Percentiles rank a stretch among this genome's conserved stretches.
phyloP scores from a whole-genome alignment of 2,113 vertebrate genomes.

The Pardalotus punctatus region DNA sequence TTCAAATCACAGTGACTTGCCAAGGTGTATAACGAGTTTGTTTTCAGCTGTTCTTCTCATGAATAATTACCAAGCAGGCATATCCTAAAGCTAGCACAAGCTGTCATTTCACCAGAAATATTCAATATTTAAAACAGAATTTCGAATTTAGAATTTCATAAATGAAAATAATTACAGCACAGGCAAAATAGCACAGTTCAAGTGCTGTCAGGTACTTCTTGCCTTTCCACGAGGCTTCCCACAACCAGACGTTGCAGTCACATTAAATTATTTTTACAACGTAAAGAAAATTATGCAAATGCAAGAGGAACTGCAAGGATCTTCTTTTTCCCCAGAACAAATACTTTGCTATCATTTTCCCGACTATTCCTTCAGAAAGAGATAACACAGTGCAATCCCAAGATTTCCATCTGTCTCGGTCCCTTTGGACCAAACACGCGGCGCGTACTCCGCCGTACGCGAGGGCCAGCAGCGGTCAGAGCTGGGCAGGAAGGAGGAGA shows the following conservation, averaged over 20 bases:
- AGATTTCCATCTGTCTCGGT: background rate
- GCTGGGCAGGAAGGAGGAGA: background rate
- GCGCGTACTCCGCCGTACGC: fast-evolving
- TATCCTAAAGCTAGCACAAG: conserved; percentile 87
- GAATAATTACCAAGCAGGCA: conserved; percentile 86
- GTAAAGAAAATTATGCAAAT: background rate
- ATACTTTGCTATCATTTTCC: conserved; percentile 32
- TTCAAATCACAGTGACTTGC: conserved; percentile 77
- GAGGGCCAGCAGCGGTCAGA: fast-evolving
- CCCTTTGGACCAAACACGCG: background rate
- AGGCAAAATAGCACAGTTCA: conserved; percentile 68
- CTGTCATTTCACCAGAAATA: conserved; percentile 85
- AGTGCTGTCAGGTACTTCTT: conserved; percentile 11
- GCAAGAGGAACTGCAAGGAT: conserved; percentile 1
- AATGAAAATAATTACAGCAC: conserved; percentile 78
- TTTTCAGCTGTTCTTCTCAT: conserved; percentile 87
- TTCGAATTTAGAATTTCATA: conserved; percentile 80
- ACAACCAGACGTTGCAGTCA: background rate
- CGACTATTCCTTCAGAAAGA: conserved; percentile 18
- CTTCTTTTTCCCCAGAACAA: background rate
- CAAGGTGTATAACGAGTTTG: conserved; percentile 86
- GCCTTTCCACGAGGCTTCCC: conserved; percentile 3
- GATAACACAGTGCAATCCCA: background rate
- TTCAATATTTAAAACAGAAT: conserved; percentile 86
- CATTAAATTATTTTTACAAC: conserved; percentile 20